Base-by-base conservation (phyloP, 2,888 invertebrate genomes). In the Tromatobia lineatoria region DNA sequence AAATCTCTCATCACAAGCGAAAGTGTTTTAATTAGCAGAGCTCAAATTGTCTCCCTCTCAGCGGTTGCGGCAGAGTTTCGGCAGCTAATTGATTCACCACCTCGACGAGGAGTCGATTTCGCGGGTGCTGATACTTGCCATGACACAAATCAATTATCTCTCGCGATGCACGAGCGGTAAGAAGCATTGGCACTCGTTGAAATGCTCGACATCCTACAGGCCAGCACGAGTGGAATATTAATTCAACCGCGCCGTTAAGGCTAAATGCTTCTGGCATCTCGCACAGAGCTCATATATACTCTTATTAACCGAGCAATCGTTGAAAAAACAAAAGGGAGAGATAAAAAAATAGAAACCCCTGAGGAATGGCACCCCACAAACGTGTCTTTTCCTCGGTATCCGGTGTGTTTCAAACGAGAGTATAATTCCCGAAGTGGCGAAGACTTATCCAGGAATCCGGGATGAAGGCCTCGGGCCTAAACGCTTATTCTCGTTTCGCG, bases 381-480 rank as follows among this genome's bases (percentile, higher is more conserved):
- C 59, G 59, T 34, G 29, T 34, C 34, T 4, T 61, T 34, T 13
- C 10, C n/a, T n/a, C 38, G 18, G n/a, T 11, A 18, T 64, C 64
- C 64, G 38, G 10, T 38, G n/a, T 11, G 20, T 18, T 64, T 38
- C 47, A 25, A 45, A 67, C 67, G 67, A 67, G 67, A 67, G 25
- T 67, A 34, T 75, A 75, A 75, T 75, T 64, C 57, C 57, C 42
- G 25, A 57, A 20, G 54, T 42, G 38, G 38, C 42, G 54, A 47
- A 34, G 50, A 75, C 50, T 64, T 75, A 52, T 75, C 64, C 64
- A 75, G 75, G 75, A 75, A 75, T 75, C 52, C 75, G 50, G 64
- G 15, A 47, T 47, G n/a, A 18, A 8, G 20, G 64, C 64, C 50
- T 13, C 8, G 74, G 75, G 75, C 64, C 75, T 52, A 75, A 78